Percentiles rank a stretch among this genome's conserved stretches.
These are phyloP conservation scores for Paragorgia papillata DNA, from an alignment of 92 coral and sea anemone species.

Conservation along the genomic window DNA sequence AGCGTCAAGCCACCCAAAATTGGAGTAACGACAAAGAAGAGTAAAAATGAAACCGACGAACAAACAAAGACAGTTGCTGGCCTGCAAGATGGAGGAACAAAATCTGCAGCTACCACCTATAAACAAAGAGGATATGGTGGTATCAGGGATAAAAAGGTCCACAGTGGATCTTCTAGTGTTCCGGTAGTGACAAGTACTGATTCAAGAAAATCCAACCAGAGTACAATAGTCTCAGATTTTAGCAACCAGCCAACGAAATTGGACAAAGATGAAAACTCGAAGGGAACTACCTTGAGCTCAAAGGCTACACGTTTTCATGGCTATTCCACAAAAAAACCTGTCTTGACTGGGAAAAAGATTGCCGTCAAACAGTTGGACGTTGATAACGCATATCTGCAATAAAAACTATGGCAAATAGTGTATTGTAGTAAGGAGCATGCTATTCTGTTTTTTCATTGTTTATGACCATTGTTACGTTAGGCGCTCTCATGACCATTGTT, in stretches of 20 bases:
- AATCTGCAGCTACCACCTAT: not conserved
- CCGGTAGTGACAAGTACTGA: not conserved
- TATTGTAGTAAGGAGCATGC: not conserved
- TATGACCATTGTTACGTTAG: no score
- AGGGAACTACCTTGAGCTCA: conserved; percentile 35
- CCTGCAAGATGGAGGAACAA: not conserved
- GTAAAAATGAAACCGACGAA: not conserved
- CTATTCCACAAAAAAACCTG: not conserved
- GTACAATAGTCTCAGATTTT: not conserved
- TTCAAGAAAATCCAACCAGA: not conserved
- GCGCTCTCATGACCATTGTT: no score
- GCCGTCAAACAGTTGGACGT: conserved; percentile 38
- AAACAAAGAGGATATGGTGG: not conserved
- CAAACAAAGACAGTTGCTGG: not conserved
- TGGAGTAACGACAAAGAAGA: not conserved
- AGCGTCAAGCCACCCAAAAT: conserved; percentile 29
- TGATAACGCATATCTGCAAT: conserved; percentile 24
- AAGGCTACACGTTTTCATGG: conserved; percentile 30
- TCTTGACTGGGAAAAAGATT: conserved; percentile 27
- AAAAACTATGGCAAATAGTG: not conserved
- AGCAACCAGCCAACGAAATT: not conserved
- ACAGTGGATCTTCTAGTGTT: not conserved
- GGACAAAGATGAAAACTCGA: conserved; percentile 15
- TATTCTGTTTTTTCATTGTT: no score
- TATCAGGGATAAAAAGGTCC: not conserved